phyloP scores from a whole-genome alignment of 2,888 invertebrate species.

The Prosapia bicincta region DNA sequence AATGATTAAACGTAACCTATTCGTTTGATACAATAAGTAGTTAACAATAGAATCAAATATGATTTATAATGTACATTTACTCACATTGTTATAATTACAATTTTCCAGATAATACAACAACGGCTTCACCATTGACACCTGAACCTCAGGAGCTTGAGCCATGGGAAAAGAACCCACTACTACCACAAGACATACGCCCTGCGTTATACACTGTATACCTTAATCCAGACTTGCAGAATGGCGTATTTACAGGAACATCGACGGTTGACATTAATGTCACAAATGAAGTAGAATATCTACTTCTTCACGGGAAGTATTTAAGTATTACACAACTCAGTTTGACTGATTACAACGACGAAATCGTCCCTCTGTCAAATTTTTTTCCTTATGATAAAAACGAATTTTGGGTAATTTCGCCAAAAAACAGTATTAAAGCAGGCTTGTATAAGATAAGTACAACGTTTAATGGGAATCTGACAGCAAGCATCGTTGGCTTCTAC shows the following conservation, averaged over 20 bases:
- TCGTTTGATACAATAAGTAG: no score
- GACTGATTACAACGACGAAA: neutral
- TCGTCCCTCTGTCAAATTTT: neutral
- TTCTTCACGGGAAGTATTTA: neutral
- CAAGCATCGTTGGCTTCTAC: neutral
- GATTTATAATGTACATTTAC: no score
- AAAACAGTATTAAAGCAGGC: neutral
- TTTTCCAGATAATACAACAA: neutral
- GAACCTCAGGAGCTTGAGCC: neutral
- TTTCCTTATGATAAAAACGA: neutral
- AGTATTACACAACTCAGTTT: neutral
- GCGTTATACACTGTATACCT: neutral
- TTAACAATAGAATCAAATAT: no score
- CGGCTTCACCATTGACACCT: neutral
- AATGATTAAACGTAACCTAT: no score
- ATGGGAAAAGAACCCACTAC: neutral
- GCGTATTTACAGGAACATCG: neutral
- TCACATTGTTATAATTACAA: no score
- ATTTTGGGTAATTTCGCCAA: neutral
- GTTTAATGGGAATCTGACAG: neutral
- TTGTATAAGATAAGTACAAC: neutral
- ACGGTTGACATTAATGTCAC: neutral
- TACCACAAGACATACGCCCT: neutral
- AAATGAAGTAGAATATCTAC: neutral
- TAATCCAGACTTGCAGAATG: neutral